phyloP scores from a whole-genome alignment of 2,888 invertebrate species.

The Pherbina coryleti region DNA sequence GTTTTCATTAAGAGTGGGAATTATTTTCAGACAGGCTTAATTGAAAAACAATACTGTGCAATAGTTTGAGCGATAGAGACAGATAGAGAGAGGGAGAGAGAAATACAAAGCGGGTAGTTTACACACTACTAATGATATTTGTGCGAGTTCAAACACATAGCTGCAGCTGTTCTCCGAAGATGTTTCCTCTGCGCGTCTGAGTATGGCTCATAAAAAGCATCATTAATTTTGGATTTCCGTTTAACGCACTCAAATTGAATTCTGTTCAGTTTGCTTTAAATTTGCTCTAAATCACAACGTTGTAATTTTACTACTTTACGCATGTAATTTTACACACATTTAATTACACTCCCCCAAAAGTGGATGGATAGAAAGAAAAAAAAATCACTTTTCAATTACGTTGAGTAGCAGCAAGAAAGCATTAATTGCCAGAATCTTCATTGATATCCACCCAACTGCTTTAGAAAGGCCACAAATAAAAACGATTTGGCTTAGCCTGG shows the following conservation, averaged over 20 bases:
- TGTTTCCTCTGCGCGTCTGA: too few species aligned
- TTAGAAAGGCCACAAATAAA: not conserved
- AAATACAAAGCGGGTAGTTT: not conserved
- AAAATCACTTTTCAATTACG: constrained; percentile 16
- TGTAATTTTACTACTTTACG: constrained; percentile 25
- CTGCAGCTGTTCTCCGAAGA: not conserved
- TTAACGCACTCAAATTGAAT: not conserved
- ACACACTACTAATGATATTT: not conserved
- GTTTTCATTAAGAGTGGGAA: not conserved
- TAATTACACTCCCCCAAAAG: not conserved
- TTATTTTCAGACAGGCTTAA: not conserved
- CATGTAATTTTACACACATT: not conserved
- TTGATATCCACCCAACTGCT: not conserved
- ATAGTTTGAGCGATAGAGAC: too few species aligned
- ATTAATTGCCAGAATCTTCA: not conserved
- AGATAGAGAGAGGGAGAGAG: not conserved
- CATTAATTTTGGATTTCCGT: too few species aligned
- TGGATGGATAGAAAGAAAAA: not conserved
- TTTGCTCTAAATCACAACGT: constrained; percentile 1
- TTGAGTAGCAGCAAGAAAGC: not conserved
- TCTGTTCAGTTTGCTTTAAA: not conserved
- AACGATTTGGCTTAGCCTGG: not conserved
- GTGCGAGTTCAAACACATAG: not conserved
- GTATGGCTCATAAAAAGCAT: too few species aligned
- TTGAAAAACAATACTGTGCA: constrained; percentile 24